Evolutionary conservation across 2,888 invertebrate species (phyloP).

Genomic region (Entomobrya proxima): DNA sequence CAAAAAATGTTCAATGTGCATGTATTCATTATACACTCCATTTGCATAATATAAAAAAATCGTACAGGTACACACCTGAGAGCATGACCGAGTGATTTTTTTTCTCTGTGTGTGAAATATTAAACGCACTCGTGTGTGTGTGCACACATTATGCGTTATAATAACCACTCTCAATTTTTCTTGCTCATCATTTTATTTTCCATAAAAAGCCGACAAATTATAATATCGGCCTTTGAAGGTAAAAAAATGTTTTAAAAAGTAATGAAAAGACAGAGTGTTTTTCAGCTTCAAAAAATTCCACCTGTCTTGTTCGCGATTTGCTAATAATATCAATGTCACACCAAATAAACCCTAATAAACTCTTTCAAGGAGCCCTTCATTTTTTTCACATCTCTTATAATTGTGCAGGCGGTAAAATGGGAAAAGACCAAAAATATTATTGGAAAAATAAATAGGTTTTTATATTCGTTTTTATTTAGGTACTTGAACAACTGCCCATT

Average conservation of each 20-base stretch:
- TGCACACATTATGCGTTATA: conserved; percentile 19
- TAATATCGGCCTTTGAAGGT: conserved; percentile 46
- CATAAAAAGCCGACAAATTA: conserved; percentile 62
- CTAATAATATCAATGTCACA: conserved; percentile 54
- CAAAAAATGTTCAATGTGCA: conserved; percentile 42
- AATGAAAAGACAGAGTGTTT: not conserved
- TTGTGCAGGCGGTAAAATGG: conserved; percentile 28
- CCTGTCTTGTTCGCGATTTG: conserved; percentile 15
- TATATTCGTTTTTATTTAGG: not conserved
- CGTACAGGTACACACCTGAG: not conserved
- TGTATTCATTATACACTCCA: conserved; percentile 45
- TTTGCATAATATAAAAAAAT: conserved; percentile 30
- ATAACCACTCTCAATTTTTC: conserved; percentile 37
- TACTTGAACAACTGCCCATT: not conserved
- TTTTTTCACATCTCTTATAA: not conserved
- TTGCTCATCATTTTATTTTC: conserved; percentile 50
- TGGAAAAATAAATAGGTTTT: conserved; percentile 5
- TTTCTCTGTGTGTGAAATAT: conserved; percentile 32
- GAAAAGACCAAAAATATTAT: conserved; percentile 17
- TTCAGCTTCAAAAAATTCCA: conserved; percentile 10
- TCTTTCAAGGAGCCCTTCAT: conserved; percentile 48
- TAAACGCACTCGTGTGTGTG: conserved; percentile 31
- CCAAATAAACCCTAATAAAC: conserved; percentile 35
- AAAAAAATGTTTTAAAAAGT: not conserved
- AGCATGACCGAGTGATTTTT: not conserved